A percentile compares a stretch with the other conserved stretches of the same genome.
These are phyloP conservation scores for Rhyzopertha dominica DNA, from an alignment of 1,140 invertebrate genomes.

Conservation along the genomic window DNA sequence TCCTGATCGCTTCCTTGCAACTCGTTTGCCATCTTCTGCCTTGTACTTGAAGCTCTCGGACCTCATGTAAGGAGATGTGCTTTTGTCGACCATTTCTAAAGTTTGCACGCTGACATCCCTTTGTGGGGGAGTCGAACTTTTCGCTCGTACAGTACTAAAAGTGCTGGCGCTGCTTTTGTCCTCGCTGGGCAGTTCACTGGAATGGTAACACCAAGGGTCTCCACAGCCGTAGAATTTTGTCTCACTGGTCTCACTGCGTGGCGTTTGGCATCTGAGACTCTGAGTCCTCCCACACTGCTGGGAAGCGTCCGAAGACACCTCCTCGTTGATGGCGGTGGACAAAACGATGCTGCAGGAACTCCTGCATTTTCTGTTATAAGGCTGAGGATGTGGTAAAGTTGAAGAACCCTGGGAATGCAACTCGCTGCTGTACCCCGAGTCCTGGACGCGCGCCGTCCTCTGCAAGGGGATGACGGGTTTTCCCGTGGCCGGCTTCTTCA, in stretches of 20 bases:
- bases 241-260: slow-evolving; percentile 21
- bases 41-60: slow-evolving; percentile 15
- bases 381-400: slow-evolving; percentile 38
- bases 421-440: slow-evolving; percentile 52
- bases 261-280: slow-evolving; percentile 42
- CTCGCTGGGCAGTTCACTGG: too few species aligned
- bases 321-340: slow-evolving; percentile 42
- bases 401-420: slow-evolving; percentile 43
- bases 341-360: slow-evolving; percentile 66
- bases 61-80: slow-evolving; percentile 38
- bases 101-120: slow-evolving; percentile 54
- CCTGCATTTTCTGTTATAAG: slow-evolving; percentile 49
- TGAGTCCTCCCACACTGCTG: slow-evolving; percentile 36
- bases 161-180: slow-evolving; percentile 39
- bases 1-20: slow-evolving; percentile 9
- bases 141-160: slow-evolving; percentile 13
- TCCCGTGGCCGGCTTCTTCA: background rate
- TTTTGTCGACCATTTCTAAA: slow-evolving; percentile 47
- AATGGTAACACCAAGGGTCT: slow-evolving; percentile 45
- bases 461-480: too few species aligned
- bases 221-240: slow-evolving; percentile 36
- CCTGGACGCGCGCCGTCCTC: slow-evolving; percentile 40
- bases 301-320: slow-evolving; percentile 5
- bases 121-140: slow-evolving; percentile 24
- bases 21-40: slow-evolving; percentile 5